phyloP scores from a whole-genome alignment of 2,888 invertebrate species.

The Petrophora chlorosata region DNA sequence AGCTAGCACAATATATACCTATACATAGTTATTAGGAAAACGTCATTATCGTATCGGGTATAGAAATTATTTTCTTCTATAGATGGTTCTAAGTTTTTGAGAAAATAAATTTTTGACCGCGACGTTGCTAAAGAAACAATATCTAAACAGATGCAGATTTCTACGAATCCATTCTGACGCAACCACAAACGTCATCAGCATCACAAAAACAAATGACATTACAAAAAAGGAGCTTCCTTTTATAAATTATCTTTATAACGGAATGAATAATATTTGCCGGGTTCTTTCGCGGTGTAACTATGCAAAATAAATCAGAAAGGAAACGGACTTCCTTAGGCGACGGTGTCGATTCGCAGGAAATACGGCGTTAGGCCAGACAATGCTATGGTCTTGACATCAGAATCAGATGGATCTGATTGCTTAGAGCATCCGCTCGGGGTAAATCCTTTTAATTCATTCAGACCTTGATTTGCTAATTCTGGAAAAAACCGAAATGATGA shows the following conservation, averaged over 20 bases:
- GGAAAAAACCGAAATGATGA: no score
- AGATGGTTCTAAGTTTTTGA: no score
- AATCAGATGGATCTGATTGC: no score
- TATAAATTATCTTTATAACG: conserved; percentile 47
- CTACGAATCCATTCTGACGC: conserved; percentile 17
- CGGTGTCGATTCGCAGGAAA: conserved; percentile 62
- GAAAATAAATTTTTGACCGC: no score
- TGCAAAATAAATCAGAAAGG: conserved; percentile 66
- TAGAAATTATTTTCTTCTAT: no score
- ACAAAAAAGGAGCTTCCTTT: conserved; percentile 56
- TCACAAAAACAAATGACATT: conserved; percentile 30
- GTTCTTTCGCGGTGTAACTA: conserved; percentile 59
- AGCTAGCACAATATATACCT: no score
- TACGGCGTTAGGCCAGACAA: conserved; percentile 61
- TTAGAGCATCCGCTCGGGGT: no score
- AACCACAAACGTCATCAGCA: conserved; percentile 12
- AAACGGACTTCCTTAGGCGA: conserved; percentile 76
- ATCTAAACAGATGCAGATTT: conserved; percentile 2
- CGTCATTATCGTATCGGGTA: no score
- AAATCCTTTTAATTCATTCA: no score
- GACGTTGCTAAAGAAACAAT: neutral
- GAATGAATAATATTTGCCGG: conserved; percentile 46
- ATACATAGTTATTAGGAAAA: no score
- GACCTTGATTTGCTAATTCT: no score
- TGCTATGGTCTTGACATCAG: no score